These are phyloP conservation scores for Autographa gamma DNA, from an alignment of 2,888 invertebrate genomes.

Conservation along the genomic window DNA sequence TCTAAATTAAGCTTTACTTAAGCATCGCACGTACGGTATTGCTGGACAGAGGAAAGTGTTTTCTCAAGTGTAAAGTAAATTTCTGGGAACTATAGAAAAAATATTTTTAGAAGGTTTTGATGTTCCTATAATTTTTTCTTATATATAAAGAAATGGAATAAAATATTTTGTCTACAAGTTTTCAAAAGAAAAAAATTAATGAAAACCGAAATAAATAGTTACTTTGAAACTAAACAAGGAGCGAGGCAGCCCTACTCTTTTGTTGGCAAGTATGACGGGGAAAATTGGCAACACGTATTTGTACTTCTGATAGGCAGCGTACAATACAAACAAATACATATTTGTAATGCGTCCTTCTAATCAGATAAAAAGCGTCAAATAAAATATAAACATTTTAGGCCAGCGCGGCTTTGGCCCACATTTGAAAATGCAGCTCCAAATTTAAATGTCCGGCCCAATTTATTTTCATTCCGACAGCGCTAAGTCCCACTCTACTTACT, in stretches of 20 bases:
- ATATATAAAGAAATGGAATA: no score
- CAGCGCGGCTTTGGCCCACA: slow-evolving; percentile 19
- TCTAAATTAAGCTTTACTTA: no score
- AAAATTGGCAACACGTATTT: not conserved
- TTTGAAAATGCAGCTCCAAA: slow-evolving; percentile 18
- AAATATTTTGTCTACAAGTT: no score
- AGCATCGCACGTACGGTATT: no score
- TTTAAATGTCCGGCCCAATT: slow-evolving; percentile 23
- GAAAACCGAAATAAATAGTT: no score
- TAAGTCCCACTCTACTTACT: slow-evolving; percentile 53
- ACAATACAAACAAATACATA: not conserved
- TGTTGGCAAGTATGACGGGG: slow-evolving; percentile 5
- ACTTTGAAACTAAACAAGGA: not conserved
- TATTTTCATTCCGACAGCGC: slow-evolving; percentile 35
- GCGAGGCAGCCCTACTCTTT: slow-evolving; percentile 12
- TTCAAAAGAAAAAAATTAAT: no score
- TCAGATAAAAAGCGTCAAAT: not conserved
- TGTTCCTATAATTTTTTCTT: no score
- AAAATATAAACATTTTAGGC: not conserved
- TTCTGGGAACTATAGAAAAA: no score
- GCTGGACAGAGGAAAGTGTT: no score
- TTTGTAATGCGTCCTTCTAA: not conserved
- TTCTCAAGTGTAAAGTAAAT: no score
- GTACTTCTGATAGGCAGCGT: not conserved
- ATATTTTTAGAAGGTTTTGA: no score